Base-by-base conservation (phyloP, 2,797 vertebrate genomes). In the Rhinella marina region DNA sequence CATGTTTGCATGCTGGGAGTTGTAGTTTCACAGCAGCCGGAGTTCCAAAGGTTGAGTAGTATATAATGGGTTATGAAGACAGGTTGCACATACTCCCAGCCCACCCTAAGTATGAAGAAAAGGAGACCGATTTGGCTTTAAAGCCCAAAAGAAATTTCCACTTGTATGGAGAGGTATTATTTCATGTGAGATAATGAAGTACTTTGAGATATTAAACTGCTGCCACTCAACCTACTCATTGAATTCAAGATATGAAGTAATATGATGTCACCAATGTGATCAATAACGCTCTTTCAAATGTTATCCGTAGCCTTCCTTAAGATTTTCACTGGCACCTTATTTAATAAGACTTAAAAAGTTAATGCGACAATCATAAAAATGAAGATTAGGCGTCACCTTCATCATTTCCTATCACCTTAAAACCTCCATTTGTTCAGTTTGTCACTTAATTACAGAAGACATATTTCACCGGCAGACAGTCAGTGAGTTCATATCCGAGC, bases 311-410 rank as follows among this genome's bases (percentile, higher is more conserved):
- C 54, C 6, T 72, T 62, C 32, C 10, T 21, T 10, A 50, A 83
- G 19, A 76, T 25, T 25, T 52, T 77, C 19, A 41, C 27, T 16
- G 23, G 25, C 52, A 77, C 82, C 25, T 57, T 41, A 73, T 56
- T 32, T 90, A 87, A 92, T 27, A 19, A 80, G 14, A 76, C 68
- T 85, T 23, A 84, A 90, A 56, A 84, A 16, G 64, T 78, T 73
- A 72, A 81, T 50, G 50, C 52, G 64, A 54, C 79, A 68, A 79
- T 68, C 13, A 66, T 79, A 54, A 66, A 78, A 79, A 25, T 41
- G n/a, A 52, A 54, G 48, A 32, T 54, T 62, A 50, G 29, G n/a
- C 61, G 61, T 81, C 70, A 84, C 82, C 82, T 61, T 88, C 75
- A 27, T 27, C 16, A 68, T 12, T 68, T 79, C 64, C n/a, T 78